phyloP scores from a whole-genome alignment of 2,113 vertebrate genomes.

The Thamnaconus septentrionalis region DNA sequence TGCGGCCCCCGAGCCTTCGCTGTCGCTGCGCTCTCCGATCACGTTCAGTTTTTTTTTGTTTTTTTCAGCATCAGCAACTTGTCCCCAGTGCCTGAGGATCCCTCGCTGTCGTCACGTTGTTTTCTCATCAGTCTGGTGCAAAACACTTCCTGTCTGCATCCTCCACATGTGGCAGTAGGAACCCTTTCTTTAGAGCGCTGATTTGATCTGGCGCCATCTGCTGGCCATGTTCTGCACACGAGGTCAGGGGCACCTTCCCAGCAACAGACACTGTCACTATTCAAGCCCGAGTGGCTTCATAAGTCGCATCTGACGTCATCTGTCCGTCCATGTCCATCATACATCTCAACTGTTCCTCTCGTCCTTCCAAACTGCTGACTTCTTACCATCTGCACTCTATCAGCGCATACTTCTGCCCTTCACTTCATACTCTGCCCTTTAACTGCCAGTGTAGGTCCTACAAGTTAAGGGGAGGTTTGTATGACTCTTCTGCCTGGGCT shows the following conservation, averaged over 20 bases:
- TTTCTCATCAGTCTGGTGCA: conserved; percentile 18
- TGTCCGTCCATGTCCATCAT: too few species aligned
- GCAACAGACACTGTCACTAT: background rate
- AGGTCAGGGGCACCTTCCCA: background rate
- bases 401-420: background rate
- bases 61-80: too few species aligned
- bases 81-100: conserved; percentile 5
- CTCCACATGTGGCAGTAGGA: background rate
- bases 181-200: too few species aligned
- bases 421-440: conserved; percentile 5
- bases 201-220: conserved; percentile 37
- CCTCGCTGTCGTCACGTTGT: conserved; percentile 12
- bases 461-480: conserved; percentile 16
- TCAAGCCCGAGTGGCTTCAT: too few species aligned
- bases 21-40: too few species aligned
- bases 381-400: background rate
- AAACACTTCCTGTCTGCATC: background rate
- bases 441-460: conserved; percentile 1
- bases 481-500: conserved; percentile 19
- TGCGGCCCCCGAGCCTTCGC: background rate
- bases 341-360: background rate
- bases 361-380: background rate
- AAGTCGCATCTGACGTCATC: too few species aligned
- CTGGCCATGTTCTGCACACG: conserved; percentile 13
- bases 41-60: too few species aligned